Conservation (phyloP, 2,113 vertebrate genomes). For the Catagonus wagneri region DNA sequence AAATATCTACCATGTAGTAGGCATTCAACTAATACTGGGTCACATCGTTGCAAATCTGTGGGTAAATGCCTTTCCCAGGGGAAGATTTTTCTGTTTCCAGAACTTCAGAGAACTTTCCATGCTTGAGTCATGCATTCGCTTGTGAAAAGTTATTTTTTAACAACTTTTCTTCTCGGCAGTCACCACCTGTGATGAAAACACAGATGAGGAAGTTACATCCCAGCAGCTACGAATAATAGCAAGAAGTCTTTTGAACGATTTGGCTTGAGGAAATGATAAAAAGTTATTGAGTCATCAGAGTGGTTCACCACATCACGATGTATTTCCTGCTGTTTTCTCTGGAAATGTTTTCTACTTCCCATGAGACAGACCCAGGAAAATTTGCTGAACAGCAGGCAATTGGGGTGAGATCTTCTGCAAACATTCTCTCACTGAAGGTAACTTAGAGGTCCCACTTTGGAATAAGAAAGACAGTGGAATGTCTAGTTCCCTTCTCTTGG, state of each 20-base stretch:
- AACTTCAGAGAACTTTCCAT: conserved; percentile 31
- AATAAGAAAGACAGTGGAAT: neutral
- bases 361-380: neutral
- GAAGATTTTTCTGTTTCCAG: conserved; percentile 5
- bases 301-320: neutral
- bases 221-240: conserved; percentile 28
- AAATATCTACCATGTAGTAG: neutral
- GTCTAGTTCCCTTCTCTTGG: neutral
- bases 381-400: neutral
- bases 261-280: conserved; percentile 28
- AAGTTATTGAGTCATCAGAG: conserved; percentile 24
- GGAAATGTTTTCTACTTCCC: neutral
- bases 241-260: conserved; percentile 46
- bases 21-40: neutral
- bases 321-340: neutral
- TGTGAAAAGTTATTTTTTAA: neutral
- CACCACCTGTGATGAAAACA: conserved; percentile 38
- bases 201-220: neutral
- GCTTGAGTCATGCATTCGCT: neutral
- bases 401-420: neutral
- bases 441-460: neutral
- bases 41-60: neutral
- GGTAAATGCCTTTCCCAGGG: neutral
- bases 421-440: neutral
- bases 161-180: neutral